Evolutionary conservation across 2,797 vertebrate genomes (phyloP), one percentile per base, ranked within the genome.

Genomic region (Coilia nasus): DNA sequence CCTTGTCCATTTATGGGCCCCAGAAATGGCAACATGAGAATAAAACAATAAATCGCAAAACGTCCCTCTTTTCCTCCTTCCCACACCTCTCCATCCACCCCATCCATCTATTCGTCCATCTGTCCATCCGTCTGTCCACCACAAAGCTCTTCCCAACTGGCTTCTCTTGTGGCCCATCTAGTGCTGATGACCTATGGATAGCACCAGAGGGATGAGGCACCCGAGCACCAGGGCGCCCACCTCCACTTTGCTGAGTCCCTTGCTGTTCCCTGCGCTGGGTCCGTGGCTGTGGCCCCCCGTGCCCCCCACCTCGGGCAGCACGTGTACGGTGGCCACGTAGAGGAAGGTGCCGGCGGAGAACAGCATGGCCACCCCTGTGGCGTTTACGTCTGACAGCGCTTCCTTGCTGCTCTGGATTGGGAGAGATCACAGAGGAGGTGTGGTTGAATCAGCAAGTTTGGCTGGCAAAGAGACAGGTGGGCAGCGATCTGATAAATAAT

Each of bases 281-380:
- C 94, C 95, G 91, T 99, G 98, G 93, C 97, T 98, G 93, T 99
- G 98, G 19, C 95, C 97, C 15, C 95, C 97, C 15, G 94, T 95
- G 60, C 98, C 98, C 0, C 98, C 98, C 56, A 99, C 98, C 94
- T 99, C 98, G 0, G 98, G 98, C 47, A 99, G 97, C 87, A 99
- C 98, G 0, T 99, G 98, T 47, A 99, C 98, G 1, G 98, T 99
- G 91, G 98, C 98, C 88, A 99, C 98, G 2, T 99, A 99, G 54
- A 99, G 97, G 94, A 99, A 99, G 88, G 98, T 99, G 85, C 98
- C 98, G 0, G 98, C 98, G 44, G 98, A 99, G 93, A 99, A 99
- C 62, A 99, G 96, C 98, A 99, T 99, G 92, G 98, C 98, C 41
- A 99, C 97, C 44, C 98, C 98, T 0, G 98, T 99, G 93, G 98